Evolutionary conservation across 2,888 invertebrate genomes (phyloP).

Genomic region (Melieria picta): DNA sequence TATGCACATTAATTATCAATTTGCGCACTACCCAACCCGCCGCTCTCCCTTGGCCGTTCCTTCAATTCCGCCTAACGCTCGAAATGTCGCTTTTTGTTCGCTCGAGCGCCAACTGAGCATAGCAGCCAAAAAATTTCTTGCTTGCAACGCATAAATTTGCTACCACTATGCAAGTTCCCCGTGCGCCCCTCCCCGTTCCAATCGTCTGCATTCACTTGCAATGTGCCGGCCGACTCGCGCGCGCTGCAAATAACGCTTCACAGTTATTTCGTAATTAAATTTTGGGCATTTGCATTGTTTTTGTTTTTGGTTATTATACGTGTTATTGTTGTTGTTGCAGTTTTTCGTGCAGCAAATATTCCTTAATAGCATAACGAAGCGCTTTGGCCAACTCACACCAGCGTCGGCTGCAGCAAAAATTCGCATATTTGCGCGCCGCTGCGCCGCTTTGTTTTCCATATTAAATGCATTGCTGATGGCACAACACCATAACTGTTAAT

Average conservation of each 20-base stretch:
- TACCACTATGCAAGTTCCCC: conserved; percentile 8
- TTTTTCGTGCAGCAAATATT: conserved; percentile 14
- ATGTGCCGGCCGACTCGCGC: background rate
- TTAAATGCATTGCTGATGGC: conserved; percentile 25
- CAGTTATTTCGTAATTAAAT: conserved; percentile 33
- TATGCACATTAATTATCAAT: conserved; percentile 31
- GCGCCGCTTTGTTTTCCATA: conserved; percentile 8
- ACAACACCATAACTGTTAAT: conserved; percentile 31
- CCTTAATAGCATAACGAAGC: conserved; percentile 11
- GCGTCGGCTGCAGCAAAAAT: no score
- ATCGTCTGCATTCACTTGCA: background rate
- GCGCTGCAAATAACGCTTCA: background rate
- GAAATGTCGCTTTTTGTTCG: conserved; percentile 3
- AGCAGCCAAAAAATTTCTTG: conserved; percentile 9
- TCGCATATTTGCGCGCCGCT: no score
- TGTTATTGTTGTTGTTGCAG: conserved; percentile 16
- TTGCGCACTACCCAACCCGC: conserved; percentile 8
- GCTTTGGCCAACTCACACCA: no score
- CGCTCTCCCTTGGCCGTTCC: background rate
- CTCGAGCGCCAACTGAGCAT: background rate
- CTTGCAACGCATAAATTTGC: conserved; percentile 21
- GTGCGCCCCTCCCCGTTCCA: background rate
- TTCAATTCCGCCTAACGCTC: background rate
- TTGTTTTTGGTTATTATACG: background rate
- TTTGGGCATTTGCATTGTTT: conserved; percentile 20